Conservation (phyloP, 2,888 invertebrate genomes). For the Eulithis testata region DNA sequence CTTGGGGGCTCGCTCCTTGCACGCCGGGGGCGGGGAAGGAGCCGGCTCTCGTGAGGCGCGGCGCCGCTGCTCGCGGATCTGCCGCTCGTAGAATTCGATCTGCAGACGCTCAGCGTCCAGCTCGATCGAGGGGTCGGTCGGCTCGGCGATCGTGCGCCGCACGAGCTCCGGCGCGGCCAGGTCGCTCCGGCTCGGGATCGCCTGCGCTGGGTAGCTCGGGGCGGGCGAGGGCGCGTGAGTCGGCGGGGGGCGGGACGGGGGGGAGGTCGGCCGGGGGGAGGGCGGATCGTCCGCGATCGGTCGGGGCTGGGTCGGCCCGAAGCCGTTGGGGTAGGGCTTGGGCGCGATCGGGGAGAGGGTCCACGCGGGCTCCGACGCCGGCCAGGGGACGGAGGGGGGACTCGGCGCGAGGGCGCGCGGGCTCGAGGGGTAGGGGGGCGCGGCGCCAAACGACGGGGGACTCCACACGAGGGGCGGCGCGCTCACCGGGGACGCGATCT, state of each 20-base stretch:
- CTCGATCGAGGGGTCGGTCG: constrained; percentile 47
- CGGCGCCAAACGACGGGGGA: constrained; percentile 67
- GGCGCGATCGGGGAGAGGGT: constrained; percentile 78
- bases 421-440: constrained; percentile 49
- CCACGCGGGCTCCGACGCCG: constrained; percentile 68
- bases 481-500: constrained; percentile 66
- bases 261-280: constrained; percentile 51
- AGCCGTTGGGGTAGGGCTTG: constrained; percentile 67
- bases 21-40: constrained; percentile 52
- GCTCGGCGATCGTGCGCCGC: constrained; percentile 52
- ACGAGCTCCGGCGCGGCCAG: constrained; percentile 78
- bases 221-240: constrained; percentile 49
- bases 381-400: constrained; percentile 73
- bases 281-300: constrained; percentile 53
- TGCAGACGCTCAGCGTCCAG: constrained; percentile 75
- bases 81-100: constrained; percentile 80
- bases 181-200: constrained; percentile 71
- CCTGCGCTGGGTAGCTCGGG: constrained; percentile 61
- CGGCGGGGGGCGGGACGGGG: constrained; percentile 45
- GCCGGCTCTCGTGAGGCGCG: constrained; percentile 53
- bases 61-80: constrained; percentile 71
- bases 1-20: constrained; percentile 42
- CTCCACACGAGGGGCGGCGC: constrained; percentile 73
- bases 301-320: constrained; percentile 48
- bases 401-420: constrained; percentile 52